Evolutionary conservation across 1,140 invertebrate species (phyloP).

Genomic region (Drosophila trapezifrons): DNA sequence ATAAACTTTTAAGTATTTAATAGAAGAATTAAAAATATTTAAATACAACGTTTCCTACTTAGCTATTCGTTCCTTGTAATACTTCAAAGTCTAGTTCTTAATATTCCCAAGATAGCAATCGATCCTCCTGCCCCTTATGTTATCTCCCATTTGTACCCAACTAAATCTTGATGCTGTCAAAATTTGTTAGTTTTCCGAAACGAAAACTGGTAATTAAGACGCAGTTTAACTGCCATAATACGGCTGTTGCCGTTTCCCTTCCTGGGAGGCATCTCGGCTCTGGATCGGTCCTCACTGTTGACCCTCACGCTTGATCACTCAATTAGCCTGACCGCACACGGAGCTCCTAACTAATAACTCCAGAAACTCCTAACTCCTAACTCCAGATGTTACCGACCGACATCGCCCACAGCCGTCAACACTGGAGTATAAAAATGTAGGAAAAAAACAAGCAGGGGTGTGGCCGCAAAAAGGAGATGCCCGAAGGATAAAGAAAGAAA

Average conservation of each 20-base stretch:
- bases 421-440: constrained; percentile 38
- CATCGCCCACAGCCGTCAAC: constrained; percentile 49
- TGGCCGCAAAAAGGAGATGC: constrained; percentile 42
- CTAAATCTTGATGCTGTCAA: constrained; percentile 54
- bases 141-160: constrained; percentile 16
- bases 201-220: constrained; percentile 39
- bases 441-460: constrained; percentile 22
- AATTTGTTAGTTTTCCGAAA: constrained; percentile 54
- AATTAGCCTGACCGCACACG: constrained; percentile 60
- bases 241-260: constrained; percentile 21
- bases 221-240: constrained; percentile 32
- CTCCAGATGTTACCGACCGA: constrained; percentile 49
- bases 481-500: constrained; percentile 37
- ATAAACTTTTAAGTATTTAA: neutral
- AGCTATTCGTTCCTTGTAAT: too few relatives aligned
- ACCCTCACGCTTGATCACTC: constrained; percentile 62
- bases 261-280: constrained; percentile 2
- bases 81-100: constrained; percentile 3
- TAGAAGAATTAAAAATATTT: neutral
- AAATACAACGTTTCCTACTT: too few relatives aligned
- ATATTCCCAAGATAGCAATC: neutral
- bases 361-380: neutral
- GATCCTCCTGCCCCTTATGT: neutral
- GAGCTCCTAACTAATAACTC: constrained; percentile 33
- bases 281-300: constrained; percentile 40